Percentiles rank a stretch among this genome's conserved stretches.
Evolutionary conservation across 2,888 invertebrate species (phyloP).

Genomic region (Phalangium opilio): DNA sequence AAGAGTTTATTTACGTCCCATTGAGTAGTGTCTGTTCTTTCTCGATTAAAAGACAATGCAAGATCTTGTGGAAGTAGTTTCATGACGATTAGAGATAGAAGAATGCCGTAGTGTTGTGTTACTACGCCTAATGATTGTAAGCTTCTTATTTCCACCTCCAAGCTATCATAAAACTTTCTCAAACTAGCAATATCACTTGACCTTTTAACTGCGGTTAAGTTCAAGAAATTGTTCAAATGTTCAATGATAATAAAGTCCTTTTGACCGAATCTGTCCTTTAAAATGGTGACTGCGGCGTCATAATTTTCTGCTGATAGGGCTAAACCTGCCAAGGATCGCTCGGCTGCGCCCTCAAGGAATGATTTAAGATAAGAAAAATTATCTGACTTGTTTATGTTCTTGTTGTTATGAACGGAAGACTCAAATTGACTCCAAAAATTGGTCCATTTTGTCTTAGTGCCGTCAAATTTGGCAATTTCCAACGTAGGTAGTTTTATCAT

Average conservation of each 20-base stretch:
- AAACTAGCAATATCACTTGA: too few relatives aligned
- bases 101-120: too few relatives aligned
- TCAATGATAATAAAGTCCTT: conserved; percentile 1
- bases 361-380: conserved; percentile 6
- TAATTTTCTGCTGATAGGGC: conserved; percentile 2
- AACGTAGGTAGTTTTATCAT: not conserved
- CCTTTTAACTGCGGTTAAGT: too few relatives aligned
- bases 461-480: conserved; percentile 1
- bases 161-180: too few relatives aligned
- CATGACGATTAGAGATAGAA: too few relatives aligned
- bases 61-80: too few relatives aligned
- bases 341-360: not conserved
- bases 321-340: not conserved
- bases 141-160: too few relatives aligned
- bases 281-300: conserved; percentile 1
- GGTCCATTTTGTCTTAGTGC: not conserved
- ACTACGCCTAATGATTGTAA: too few relatives aligned
- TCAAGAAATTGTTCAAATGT: too few relatives aligned
- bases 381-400: not conserved
- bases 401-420: conserved; percentile 2
- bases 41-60: too few relatives aligned
- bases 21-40: too few relatives aligned
- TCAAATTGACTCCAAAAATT: conserved; percentile 5
- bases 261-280: conserved; percentile 3
- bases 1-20: too few relatives aligned